These are phyloP conservation scores for Scarus forsteni DNA, from an alignment of 2,797 vertebrate genomes.

Conservation along the genomic window DNA sequence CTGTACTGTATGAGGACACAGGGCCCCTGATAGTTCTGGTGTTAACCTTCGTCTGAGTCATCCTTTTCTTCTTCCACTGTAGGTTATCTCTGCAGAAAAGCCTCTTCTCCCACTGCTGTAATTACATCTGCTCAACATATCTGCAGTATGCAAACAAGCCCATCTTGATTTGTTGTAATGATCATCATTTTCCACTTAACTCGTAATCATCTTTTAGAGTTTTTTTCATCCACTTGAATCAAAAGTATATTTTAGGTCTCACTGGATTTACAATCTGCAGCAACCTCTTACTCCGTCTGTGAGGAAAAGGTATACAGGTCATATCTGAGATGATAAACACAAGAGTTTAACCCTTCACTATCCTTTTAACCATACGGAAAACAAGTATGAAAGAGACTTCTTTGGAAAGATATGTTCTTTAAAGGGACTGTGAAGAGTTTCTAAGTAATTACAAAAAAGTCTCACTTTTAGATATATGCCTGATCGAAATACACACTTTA, in stretches of 20 bases:
- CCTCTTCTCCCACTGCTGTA: conserved; percentile 59
- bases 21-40: conserved; percentile 46
- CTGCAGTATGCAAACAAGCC: conserved; percentile 72
- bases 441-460: no score
- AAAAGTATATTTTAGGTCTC: conserved; percentile 41
- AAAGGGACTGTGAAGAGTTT: no score
- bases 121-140: conserved; percentile 77
- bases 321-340: conserved; percentile 7
- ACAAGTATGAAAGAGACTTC: no score
- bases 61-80: conserved; percentile 33
- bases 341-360: not conserved
- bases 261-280: conserved; percentile 26
- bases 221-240: conserved; percentile 49
- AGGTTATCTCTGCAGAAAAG: conserved; percentile 65
- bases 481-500: no score
- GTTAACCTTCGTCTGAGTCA: conserved; percentile 49
- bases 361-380: no score
- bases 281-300: conserved; percentile 20
- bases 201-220: conserved; percentile 73
- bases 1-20: conserved; percentile 22
- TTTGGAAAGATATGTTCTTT: no score
- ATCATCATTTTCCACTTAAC: conserved; percentile 83
- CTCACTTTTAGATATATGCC: no score
- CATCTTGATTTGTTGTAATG: conserved; percentile 80
- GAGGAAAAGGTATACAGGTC: conserved; percentile 7